Evolutionary conservation across 2,113 vertebrate genomes (phyloP).

Genomic region (Dascyllus trimaculatus): DNA sequence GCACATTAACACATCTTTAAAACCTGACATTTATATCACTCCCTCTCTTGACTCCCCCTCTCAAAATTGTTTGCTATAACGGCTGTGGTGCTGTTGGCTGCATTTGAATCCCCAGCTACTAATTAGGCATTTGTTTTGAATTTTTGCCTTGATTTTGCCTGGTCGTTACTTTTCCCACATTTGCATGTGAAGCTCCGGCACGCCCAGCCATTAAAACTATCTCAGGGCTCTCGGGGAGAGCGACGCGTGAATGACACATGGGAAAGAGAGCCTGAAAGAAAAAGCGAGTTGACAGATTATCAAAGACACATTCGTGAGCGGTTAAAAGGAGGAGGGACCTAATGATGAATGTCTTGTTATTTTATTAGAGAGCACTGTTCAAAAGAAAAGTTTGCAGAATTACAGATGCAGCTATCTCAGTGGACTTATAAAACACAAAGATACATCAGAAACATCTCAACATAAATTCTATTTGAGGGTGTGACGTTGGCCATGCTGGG

Average conservation of each 20-base stretch:
- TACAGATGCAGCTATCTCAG: neutral
- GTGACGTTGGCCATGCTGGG: neutral
- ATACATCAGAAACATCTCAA: neutral
- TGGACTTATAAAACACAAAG: conserved; percentile 5
- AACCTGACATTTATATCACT: conserved; percentile 64
- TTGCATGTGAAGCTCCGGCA: conserved; percentile 69
- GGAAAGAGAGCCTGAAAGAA: conserved; percentile 16
- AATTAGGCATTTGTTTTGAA: conserved; percentile 81
- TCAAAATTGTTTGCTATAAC: conserved; percentile 60
- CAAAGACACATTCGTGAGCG: conserved; percentile 27
- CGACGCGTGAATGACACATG: conserved; percentile 56
- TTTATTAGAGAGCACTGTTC: conserved; percentile 9
- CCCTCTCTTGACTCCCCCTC: conserved; percentile 29
- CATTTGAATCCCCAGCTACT: conserved; percentile 73
- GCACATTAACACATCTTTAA: conserved; percentile 74
- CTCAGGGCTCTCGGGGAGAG: conserved; percentile 33
- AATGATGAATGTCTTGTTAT: conserved; percentile 41
- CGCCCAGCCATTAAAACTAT: conserved; percentile 69
- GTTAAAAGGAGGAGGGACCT: conserved; percentile 30
- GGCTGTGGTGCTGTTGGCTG: conserved; percentile 60
- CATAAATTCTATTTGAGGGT: neutral
- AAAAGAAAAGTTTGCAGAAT: conserved; percentile 14
- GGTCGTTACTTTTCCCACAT: conserved; percentile 69
- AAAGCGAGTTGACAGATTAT: conserved; percentile 40
- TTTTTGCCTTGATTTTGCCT: conserved; percentile 64